Percentiles rank a stretch among this genome's conserved stretches.
These are phyloP conservation scores for Drosophila seclusa DNA, from an alignment of 2,888 invertebrate species.

Conservation along the genomic window DNA sequence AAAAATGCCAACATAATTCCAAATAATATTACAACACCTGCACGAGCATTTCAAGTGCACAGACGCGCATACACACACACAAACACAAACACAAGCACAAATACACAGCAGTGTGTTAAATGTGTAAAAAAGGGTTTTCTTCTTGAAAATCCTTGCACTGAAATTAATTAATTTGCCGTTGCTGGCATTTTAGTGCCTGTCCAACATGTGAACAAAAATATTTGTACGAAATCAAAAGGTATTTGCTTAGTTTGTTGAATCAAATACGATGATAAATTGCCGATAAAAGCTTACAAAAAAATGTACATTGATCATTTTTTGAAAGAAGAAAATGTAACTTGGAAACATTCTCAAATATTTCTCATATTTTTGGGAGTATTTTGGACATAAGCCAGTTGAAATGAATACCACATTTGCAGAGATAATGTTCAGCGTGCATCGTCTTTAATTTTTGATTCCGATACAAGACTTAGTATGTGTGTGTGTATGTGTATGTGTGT, in stretches of 20 bases:
- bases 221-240: conserved; percentile 42
- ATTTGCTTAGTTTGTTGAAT: not conserved
- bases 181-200: conserved; percentile 42
- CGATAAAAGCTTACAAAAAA: not conserved
- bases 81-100: conserved; percentile 5
- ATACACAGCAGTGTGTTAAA: conserved; percentile 36
- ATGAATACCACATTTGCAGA: conserved; percentile 12
- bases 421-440: conserved; percentile 31
- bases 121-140: conserved; percentile 66
- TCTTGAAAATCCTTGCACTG: conserved; percentile 79
- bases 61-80: conserved; percentile 20
- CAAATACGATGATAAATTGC: not conserved
- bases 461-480: conserved; percentile 28
- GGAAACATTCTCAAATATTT: not conserved
- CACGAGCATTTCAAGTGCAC: conserved; percentile 68
- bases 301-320: not conserved
- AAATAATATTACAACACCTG: conserved; percentile 80
- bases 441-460: conserved; percentile 66
- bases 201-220: conserved; percentile 20
- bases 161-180: conserved; percentile 79
- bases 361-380: conserved; percentile 1
- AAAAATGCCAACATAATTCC: conserved; percentile 75
- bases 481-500: conserved; percentile 5
- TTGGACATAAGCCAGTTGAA: not conserved
- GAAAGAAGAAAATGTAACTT: not conserved